phyloP scores from a whole-genome alignment of 2,113 vertebrate genomes.

The Mesocricetus auratus region DNA sequence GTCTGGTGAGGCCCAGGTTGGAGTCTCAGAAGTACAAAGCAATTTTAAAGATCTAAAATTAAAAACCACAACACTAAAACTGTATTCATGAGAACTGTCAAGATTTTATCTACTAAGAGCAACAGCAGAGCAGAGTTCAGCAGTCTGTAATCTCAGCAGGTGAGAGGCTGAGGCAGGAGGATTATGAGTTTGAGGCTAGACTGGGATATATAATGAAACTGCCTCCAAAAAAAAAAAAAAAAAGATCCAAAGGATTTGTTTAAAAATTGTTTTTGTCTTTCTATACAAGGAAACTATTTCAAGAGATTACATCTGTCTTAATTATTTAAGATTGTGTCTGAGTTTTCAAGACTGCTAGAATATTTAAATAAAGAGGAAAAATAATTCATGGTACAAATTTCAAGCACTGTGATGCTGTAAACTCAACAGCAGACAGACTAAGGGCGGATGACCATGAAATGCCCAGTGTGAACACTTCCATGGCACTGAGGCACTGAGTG shows the following conservation, averaged over 20 bases:
- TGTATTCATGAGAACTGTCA: neutral
- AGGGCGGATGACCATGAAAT: neutral
- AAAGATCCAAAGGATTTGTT: neutral
- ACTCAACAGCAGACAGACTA: neutral
- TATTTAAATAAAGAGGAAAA: constrained; percentile 47
- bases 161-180: neutral
- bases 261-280: constrained; percentile 33
- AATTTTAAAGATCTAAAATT: neutral
- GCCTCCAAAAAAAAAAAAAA: neutral
- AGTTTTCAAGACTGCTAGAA: neutral
- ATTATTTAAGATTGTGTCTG: neutral
- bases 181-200: neutral
- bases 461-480: neutral
- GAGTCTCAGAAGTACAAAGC: neutral
- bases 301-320: neutral
- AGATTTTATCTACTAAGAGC: neutral
- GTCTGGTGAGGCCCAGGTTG: neutral
- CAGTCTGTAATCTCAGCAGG: neutral
- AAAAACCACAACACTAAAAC: neutral
- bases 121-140: neutral
- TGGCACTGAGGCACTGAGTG: neutral
- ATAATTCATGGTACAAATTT: neutral
- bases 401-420: neutral
- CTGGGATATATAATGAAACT: neutral
- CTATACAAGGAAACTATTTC: neutral